Conservation (phyloP, 2,113 vertebrate species). For the Tragulus kanchil region DNA sequence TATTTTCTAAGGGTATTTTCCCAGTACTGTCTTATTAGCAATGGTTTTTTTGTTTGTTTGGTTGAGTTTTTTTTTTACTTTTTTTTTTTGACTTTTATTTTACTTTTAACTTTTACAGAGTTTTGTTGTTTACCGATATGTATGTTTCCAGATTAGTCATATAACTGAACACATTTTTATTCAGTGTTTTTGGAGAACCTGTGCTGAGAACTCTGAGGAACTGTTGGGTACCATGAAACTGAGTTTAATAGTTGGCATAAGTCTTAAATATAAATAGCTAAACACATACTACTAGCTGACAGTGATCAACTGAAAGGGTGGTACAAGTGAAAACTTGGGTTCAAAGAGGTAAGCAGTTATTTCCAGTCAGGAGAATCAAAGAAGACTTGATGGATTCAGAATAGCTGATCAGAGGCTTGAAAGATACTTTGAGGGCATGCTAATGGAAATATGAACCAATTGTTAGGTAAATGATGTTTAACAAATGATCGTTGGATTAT, state of each 20-base stretch:
- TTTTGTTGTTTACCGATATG: too few species aligned
- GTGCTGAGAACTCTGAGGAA: not conserved
- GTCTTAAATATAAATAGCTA: not conserved
- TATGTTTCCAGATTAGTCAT: too few species aligned
- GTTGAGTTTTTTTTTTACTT: too few species aligned
- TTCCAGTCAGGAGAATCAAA: not conserved
- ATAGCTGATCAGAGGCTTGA: not conserved
- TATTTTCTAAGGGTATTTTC: not conserved
- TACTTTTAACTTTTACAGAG: too few species aligned
- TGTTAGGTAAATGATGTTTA: conserved; percentile 23
- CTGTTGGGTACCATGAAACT: not conserved
- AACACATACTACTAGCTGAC: not conserved
- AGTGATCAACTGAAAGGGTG: too few species aligned
- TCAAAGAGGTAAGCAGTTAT: not conserved
- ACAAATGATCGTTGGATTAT: not conserved
- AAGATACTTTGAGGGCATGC: not conserved
- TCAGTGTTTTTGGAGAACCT: not conserved
- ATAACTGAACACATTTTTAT: not conserved
- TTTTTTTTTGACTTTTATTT: too few species aligned
- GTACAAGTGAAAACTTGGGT: not conserved
- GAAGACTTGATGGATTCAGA: not conserved
- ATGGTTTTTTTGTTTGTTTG: too few species aligned
- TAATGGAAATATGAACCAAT: not conserved
- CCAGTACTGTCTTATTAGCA: not conserved
- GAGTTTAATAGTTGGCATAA: not conserved